Conservation (phyloP, 2,113 vertebrate genomes). For the Spizaetus ornatus region DNA sequence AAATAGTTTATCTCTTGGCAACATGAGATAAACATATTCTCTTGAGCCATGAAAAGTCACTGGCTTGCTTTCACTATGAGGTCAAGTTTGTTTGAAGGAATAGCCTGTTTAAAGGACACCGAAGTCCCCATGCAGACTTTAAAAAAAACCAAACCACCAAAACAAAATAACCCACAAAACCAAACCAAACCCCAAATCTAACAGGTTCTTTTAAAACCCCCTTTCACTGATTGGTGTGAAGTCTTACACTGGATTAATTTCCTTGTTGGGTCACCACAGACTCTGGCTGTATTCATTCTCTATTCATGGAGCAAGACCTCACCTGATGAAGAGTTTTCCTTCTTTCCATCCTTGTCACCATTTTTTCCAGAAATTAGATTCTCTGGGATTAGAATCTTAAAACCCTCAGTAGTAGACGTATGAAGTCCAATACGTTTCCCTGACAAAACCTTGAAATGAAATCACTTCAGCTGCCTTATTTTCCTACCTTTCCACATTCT, state of each 20-base stretch:
- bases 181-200: background rate
- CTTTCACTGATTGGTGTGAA: background rate
- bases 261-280: background rate
- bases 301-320: background rate
- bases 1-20: conserved; percentile 47
- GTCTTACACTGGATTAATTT: background rate
- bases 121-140: background rate
- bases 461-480: background rate
- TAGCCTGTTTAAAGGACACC: background rate
- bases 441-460: background rate
- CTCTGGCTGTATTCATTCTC: background rate
- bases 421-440: background rate
- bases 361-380: background rate
- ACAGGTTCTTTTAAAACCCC: background rate
- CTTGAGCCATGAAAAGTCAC: background rate
- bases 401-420: background rate
- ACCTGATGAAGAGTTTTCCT: background rate
- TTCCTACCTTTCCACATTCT: background rate
- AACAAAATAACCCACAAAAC: background rate
- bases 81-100: background rate
- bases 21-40: background rate
- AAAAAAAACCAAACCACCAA: background rate
- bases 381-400: background rate
- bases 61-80: background rate
- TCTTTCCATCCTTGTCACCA: background rate